phyloP scores from a whole-genome alignment of 1,140 invertebrate species.

The Centruroides sculpturatus region DNA sequence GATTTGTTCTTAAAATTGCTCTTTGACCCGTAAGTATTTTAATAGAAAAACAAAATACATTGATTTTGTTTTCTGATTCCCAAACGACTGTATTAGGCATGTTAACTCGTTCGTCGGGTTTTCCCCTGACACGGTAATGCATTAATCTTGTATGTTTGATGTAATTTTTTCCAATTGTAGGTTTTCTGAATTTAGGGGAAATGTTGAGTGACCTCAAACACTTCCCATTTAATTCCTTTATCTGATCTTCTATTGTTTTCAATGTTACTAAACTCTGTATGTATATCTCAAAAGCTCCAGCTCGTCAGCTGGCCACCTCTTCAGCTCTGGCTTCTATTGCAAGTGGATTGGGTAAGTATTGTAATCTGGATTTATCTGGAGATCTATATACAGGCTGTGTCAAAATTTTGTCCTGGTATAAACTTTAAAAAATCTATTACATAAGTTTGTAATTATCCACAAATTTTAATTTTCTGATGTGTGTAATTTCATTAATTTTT shows the following conservation, averaged over 20 bases:
- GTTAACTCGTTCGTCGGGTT: no score
- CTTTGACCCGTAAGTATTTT: no score
- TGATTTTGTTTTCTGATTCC: no score
- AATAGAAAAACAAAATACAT: no score
- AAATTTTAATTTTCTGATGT: not conserved
- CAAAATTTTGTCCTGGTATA: not conserved
- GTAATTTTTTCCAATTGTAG: no score
- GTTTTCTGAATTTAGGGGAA: no score
- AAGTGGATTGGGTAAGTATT: constrained; percentile 46
- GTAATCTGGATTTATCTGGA: not conserved
- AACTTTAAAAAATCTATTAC: not conserved
- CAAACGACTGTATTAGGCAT: no score
- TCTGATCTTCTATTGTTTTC: not conserved
- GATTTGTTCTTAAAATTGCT: no score
- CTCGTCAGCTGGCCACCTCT: constrained; percentile 46
- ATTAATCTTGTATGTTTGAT: no score
- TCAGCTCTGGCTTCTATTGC: constrained; percentile 51
- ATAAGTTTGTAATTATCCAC: not conserved
- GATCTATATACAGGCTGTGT: not conserved
- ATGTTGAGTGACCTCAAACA: no score
- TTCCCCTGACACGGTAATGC: no score
- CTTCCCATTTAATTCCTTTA: no score
- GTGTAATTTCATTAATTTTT: not conserved
- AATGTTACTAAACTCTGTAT: constrained; percentile 29
- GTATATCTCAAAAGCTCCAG: constrained; percentile 42